Evolutionary conservation across 2,113 vertebrate species (phyloP).

Genomic region (Telmatochromis sp.): DNA sequence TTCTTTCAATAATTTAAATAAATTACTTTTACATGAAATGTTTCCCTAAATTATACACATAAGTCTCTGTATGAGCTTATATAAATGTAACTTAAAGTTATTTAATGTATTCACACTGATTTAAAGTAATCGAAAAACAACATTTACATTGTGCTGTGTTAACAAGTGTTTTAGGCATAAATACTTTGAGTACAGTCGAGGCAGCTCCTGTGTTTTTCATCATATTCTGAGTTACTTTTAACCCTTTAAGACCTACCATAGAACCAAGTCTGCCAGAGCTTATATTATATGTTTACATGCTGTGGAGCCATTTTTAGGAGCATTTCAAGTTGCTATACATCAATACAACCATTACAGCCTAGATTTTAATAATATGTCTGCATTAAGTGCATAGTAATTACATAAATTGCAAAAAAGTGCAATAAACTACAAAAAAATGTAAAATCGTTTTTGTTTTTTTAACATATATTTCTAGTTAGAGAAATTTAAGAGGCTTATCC

Average conservation of each 20-base stretch:
- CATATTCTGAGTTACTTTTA: background rate
- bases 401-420: too few species aligned
- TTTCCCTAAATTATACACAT: accelerated
- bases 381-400: too few species aligned
- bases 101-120: background rate
- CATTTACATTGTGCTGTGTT: background rate
- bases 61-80: background rate
- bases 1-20: background rate
- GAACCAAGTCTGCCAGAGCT: too few species aligned
- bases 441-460: too few species aligned
- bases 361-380: too few species aligned
- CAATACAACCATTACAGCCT: accelerated
- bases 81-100: background rate
- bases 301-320: too few species aligned
- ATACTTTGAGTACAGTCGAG: background rate
- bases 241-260: accelerated
- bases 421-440: accelerated
- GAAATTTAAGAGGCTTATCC: too few species aligned
- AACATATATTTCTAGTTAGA: too few species aligned
- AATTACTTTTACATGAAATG: background rate
- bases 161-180: background rate
- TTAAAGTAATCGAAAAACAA: background rate
- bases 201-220: background rate
- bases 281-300: too few species aligned
- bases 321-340: accelerated